Percentiles rank a stretch among this genome's conserved stretches.
Conservation (phyloP, 2,888 invertebrate species). For the Drosophila neoperkinsi region DNA sequence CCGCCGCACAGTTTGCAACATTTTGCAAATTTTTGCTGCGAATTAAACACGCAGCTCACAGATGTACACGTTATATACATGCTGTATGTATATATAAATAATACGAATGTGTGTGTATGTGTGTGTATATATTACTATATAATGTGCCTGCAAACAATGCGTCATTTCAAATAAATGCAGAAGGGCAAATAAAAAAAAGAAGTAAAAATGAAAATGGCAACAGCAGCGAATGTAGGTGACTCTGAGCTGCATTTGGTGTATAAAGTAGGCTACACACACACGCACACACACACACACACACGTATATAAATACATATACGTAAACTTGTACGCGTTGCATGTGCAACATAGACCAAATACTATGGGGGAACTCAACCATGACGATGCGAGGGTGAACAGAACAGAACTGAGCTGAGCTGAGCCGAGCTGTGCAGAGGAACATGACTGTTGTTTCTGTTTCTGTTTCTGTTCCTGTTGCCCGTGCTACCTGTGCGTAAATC, state of each 20-base stretch:
- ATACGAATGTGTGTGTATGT: not conserved
- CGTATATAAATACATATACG: not conserved
- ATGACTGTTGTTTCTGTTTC: constrained; percentile 16
- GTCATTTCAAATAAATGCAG: constrained; percentile 71
- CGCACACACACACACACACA: constrained; percentile 20
- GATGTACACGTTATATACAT: constrained; percentile 8
- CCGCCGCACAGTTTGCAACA: constrained; percentile 67
- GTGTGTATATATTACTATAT: constrained; percentile 5
- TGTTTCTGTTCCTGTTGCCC: constrained; percentile 17
- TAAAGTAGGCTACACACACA: constrained; percentile 53
- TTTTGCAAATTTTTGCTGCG: constrained; percentile 59
- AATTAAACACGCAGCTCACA: constrained; percentile 72
- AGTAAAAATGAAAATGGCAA: constrained; percentile 40
- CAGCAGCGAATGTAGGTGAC: constrained; percentile 72
- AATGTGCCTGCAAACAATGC: constrained; percentile 63
- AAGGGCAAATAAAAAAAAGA: constrained; percentile 32
- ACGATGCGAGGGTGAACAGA: constrained; percentile 45
- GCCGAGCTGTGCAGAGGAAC: constrained; percentile 17
- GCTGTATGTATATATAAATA: not conserved
- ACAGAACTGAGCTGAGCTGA: constrained; percentile 11
- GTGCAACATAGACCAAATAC: constrained; percentile 54
- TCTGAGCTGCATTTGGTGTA: constrained; percentile 43
- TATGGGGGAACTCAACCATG: constrained; percentile 55
- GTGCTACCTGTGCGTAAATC: constrained; percentile 31
- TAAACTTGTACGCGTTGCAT: constrained; percentile 41